Evolutionary conservation across 2,797 vertebrate species (phyloP), one percentile per base, ranked within the genome.

Genomic region (Enteromius treurensis): DNA sequence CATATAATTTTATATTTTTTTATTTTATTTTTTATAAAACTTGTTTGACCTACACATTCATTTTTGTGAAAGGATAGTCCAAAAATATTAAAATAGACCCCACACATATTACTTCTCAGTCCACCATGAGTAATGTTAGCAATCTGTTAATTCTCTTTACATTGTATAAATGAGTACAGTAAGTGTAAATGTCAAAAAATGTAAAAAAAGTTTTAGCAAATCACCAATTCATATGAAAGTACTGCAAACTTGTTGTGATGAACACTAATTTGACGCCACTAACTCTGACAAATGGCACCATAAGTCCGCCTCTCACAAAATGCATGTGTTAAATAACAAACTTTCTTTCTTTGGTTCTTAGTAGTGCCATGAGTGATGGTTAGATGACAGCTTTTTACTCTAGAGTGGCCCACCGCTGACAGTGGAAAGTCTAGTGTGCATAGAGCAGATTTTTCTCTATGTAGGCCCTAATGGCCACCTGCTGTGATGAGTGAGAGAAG

Each of bases 401-500:
- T 45, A 65, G 42, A 81, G 70, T 81, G 80, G 42, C 45, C 21
- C 3, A 15, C 29, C 74, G 26, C 70, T 74, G 80, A 74, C 58
- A 65, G 58, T 26, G 21, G 80, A 81, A 81, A 73, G 58, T 81
- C 45, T 51, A 51, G n/a, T 74, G 70, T 81, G 70, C 58, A 51
- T 32, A 40, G 58, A 81, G 80, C 29, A 74, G 80, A 75, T 75
- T 81, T 75, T 64, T 81, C 70, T 81, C 58, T 29, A 65, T 80
- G 79, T 40, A 40, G 55, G 55, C 45, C n/a, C 29, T 81, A 65
- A 81, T 74, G 45, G 70, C 70, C 29, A 64, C 80, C 80, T 65
- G 80, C 70, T 81, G 80, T 51, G 80, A 73, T 37, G 58, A 81
- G 58, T 64, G 42, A 74, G 58, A 64, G 45, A 74, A 81, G 60